phyloP scores from a whole-genome alignment of 2,888 invertebrate genomes.

The Hartigia nigra region DNA sequence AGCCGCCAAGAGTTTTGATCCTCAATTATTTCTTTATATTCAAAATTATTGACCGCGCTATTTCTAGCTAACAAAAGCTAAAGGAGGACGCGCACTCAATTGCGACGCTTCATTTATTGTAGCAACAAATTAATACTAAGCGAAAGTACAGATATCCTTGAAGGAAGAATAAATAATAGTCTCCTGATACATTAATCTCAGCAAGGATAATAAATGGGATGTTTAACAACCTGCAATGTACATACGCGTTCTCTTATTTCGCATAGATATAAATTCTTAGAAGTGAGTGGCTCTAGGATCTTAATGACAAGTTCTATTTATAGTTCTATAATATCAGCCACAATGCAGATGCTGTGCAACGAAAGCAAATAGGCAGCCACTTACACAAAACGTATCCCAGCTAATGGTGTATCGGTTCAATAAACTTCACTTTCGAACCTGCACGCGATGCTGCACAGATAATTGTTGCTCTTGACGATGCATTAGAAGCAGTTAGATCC shows the following conservation, averaged over 20 bases:
- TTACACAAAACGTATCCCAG: background rate
- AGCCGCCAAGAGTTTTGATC: background rate
- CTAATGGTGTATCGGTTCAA: background rate
- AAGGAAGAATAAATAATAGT: background rate
- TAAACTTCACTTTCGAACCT: background rate
- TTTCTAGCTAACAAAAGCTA: background rate
- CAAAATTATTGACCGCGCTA: background rate
- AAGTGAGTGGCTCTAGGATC: background rate
- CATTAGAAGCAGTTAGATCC: background rate
- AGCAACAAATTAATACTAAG: background rate
- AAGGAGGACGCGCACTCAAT: background rate
- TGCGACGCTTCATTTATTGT: background rate
- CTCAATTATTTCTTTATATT: background rate
- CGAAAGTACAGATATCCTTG: background rate
- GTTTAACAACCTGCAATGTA: background rate
- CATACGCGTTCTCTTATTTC: background rate
- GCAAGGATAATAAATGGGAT: background rate
- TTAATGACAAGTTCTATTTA: constrained; percentile 7
- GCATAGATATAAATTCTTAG: background rate
- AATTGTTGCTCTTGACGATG: background rate
- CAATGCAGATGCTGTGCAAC: background rate
- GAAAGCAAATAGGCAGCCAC: background rate
- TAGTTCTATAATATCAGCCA: background rate
- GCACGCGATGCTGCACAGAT: background rate
- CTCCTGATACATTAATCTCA: background rate